Percentiles rank a stretch among this genome's conserved stretches.
These are phyloP conservation scores for Lacerta viridis DNA, from an alignment of 2,797 vertebrate genomes.

Conservation along the genomic window DNA sequence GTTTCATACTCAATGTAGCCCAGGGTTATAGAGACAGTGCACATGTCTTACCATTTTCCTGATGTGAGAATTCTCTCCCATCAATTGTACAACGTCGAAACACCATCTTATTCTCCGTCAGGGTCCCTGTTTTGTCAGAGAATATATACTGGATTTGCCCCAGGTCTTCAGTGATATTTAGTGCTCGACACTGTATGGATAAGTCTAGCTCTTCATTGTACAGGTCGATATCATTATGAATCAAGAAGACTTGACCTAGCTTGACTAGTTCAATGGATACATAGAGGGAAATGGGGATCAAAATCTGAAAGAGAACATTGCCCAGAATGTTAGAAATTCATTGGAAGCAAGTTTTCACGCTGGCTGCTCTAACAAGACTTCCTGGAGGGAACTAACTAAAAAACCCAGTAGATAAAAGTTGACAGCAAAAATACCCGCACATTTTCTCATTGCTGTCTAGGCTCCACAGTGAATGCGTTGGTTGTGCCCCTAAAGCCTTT, in stretches of 20 bases:
- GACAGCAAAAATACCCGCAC: neutral
- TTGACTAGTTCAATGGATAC: slow-evolving; percentile 95
- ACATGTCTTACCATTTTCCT: slow-evolving; percentile 88
- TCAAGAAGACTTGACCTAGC: slow-evolving; percentile 91
- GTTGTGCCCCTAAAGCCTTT: neutral
- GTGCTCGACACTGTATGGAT: slow-evolving; percentile 88
- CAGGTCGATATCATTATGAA: slow-evolving; percentile 91
- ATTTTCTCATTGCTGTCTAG: neutral
- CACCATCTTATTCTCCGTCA: slow-evolving; percentile 99
- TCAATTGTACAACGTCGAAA: slow-evolving; percentile 91
- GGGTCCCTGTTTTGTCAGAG: slow-evolving; percentile 97
- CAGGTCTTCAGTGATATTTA: slow-evolving; percentile 96
- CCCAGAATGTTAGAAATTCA: neutral
- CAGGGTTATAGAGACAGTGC: neutral
- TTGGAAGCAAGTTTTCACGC: neutral
- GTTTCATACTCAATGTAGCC: neutral
- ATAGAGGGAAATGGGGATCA: slow-evolving; percentile 95
- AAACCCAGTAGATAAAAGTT: neutral
- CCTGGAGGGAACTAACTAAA: neutral
- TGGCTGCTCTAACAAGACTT: neutral
- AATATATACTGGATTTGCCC: slow-evolving; percentile 96
- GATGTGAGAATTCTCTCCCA: slow-evolving; percentile 92
- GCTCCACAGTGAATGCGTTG: neutral
- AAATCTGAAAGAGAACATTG: slow-evolving; percentile 81
- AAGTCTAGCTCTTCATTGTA: slow-evolving; percentile 88